Evolutionary conservation across 1,140 invertebrate genomes (phyloP), one percentile per base, ranked within the genome.

Genomic region (Asobara japonica): DNA sequence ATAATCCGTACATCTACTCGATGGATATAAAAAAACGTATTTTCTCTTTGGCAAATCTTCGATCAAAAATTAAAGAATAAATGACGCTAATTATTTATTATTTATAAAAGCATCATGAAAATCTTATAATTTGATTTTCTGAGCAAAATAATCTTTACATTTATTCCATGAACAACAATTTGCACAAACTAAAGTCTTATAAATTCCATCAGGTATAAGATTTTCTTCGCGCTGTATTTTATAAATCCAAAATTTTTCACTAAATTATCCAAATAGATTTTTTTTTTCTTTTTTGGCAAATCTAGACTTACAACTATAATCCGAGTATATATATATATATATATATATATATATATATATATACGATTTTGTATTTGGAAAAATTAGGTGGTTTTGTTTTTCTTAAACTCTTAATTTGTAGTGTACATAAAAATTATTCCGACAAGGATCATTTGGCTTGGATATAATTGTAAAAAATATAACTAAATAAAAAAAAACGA

Each of bases 231-330:
- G 22, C 13, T 25, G 13, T 25, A 4, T 25, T 25, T 56, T 18
- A 10, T 8, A 56, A 56, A 56, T 56, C 5, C 5, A 11, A 56
- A 56, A 56, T 20, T 45, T 16, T 6, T 5, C 5, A 36, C 51
- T 56, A 56, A 25, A 56, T 56, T 56, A 56, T 25, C 51, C 51
- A 27, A 56, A 22, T 56, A n/a, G n/a, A n/a, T n/a, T n/a, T n/a
- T n/a, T n/a, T n/a, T n/a, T n/a, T n/a, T n/a, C n/a, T 51, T 51
- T 56, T 56, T 45, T 45, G 22, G 51, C 18, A 56, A 56, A 25
- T 27, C 51, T 56, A 27, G 22, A 56, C 51, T 56, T 56, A 56
- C 20, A 56, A 1, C 51, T 56, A 56, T 25, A 25, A 20, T 56
- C 25, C 8, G 20, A 56, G 22, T 51, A 51, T 51, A 51, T 18